Base-by-base conservation (phyloP, 1,140 invertebrate genomes). In the Stegodyphus dumicola region DNA sequence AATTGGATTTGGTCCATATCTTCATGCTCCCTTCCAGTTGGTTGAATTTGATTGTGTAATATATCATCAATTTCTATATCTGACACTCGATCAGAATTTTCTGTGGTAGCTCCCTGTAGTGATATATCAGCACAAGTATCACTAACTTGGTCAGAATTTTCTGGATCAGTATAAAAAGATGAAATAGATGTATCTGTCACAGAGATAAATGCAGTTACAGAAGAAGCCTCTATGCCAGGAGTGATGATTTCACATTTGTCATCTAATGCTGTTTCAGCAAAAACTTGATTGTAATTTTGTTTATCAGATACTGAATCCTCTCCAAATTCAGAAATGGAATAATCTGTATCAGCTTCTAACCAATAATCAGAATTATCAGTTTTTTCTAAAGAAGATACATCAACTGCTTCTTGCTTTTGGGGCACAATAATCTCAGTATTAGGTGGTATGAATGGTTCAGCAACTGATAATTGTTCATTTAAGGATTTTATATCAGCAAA, bases 111-210 rank as follows among this genome's bases (percentile, higher is more conserved):
- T 60, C 67, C 84, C 73, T 86, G 84, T 18, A 78, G 64, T 7
- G 84, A 86, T 60, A 86, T 86, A 52, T 86, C 84, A 17, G 75
- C 75, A 73, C 54, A 78, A 10, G 76, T 86, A 73, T 86, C 84
- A 73, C 84, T 86, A 49, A 60, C 33, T 76, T 77, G 81, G 13
- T 77, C 75, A 67, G 71, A 74, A 51, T 75, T 48, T 11, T 77
- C 75, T 6, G 56, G 15, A 64, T 81, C 78, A 51, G 81, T 76
- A 64, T 56, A 56, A 77, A 70, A 85, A 33, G 71, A 74, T n/a
- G 81, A 76, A 10, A 17, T 33, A 6, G 81, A 85, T n/a, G 73
- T 85, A 13, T 60, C 65, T 53, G 81, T 60, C 49, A 49, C 60
- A 60, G 56, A 60, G 0, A 10, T 15, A 60, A 60, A 60, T 15